Percentiles rank a stretch among this genome's conserved stretches.
Conservation (phyloP, 2,888 invertebrate species). For the Clusia tigrina region DNA sequence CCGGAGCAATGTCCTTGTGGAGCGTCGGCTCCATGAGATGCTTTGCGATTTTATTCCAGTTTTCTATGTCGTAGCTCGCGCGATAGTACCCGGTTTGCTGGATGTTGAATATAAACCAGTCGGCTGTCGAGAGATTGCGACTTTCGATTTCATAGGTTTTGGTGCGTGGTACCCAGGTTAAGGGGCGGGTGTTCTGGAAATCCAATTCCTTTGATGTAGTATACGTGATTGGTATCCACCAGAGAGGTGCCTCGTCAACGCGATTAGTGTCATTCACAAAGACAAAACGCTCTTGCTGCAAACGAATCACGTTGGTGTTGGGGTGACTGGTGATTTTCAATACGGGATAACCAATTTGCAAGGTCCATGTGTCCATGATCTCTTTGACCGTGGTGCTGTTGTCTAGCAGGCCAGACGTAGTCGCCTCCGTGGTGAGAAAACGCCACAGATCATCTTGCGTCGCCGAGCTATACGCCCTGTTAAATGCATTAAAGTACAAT, state of each 20-base stretch:
- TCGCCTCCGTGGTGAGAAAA: slow-evolving; percentile 78
- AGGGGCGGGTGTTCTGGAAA: slow-evolving; percentile 73
- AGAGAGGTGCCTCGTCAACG: slow-evolving; percentile 63
- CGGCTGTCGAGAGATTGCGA: slow-evolving; percentile 66
- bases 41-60: slow-evolving; percentile 65
- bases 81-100: slow-evolving; percentile 65
- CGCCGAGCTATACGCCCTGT: slow-evolving; percentile 75
- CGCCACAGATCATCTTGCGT: slow-evolving; percentile 89
- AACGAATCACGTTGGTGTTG: slow-evolving; percentile 48
- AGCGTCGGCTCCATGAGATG: slow-evolving; percentile 69
- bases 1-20: slow-evolving; percentile 74
- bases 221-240: slow-evolving; percentile 87
- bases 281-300: slow-evolving; percentile 73
- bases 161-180: slow-evolving; percentile 74
- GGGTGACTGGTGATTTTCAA: slow-evolving; percentile 69
- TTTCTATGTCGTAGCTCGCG: slow-evolving; percentile 59
- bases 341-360: slow-evolving; percentile 86
- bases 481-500: no score
- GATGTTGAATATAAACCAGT: slow-evolving; percentile 64
- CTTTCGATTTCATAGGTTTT: slow-evolving; percentile 67
- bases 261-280: slow-evolving; percentile 66
- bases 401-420: slow-evolving; percentile 70
- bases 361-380: slow-evolving; percentile 90
- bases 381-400: slow-evolving; percentile 70
- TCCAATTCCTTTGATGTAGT: slow-evolving; percentile 71